phyloP scores from a whole-genome alignment of 2,797 vertebrate genomes.

The Clamator glandarius region DNA sequence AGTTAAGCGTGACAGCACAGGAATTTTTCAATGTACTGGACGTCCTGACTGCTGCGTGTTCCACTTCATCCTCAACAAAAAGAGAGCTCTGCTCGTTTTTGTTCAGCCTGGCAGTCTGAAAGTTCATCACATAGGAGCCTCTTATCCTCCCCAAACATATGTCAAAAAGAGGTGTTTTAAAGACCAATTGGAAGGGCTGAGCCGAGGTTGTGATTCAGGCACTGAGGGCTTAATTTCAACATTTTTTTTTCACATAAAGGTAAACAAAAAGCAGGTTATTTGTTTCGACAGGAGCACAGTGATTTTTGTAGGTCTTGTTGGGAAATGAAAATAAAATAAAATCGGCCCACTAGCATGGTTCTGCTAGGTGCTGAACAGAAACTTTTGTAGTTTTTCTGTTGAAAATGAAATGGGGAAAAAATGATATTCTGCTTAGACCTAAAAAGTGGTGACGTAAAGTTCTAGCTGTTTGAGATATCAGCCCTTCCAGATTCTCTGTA shows the following conservation, averaged over 20 bases:
- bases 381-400: neutral
- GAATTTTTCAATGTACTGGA: conserved; percentile 48
- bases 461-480: neutral
- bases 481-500: neutral
- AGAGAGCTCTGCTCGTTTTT: neutral
- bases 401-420: neutral
- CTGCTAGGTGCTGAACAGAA: neutral
- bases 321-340: neutral
- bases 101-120: neutral
- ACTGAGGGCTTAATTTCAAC: neutral
- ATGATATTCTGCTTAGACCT: neutral
- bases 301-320: neutral
- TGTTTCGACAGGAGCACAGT: rapidly evolving
- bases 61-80: neutral
- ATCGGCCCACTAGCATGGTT: neutral
- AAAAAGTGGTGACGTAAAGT: neutral
- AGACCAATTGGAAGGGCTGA: neutral
- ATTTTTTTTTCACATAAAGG: neutral
- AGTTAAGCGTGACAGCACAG: conserved; percentile 50
- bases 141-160: rapidly evolving
- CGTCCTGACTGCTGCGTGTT: neutral
- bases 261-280: neutral
- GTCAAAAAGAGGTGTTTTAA: neutral
- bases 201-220: neutral
- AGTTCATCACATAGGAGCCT: neutral